phyloP scores from a whole-genome alignment of 2,888 invertebrate species.

The Leptothorax acervorum region DNA sequence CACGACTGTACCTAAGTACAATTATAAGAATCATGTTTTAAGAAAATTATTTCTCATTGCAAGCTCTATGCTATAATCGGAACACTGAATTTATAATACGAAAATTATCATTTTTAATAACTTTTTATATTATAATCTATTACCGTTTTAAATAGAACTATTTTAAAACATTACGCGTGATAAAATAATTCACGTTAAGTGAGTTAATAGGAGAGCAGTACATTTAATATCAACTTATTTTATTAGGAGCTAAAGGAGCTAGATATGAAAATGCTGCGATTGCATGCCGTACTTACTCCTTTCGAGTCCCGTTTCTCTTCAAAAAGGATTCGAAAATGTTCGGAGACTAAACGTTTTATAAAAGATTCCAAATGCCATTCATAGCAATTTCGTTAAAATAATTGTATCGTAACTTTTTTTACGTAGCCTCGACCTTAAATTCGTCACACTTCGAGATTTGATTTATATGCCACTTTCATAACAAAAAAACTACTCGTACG shows the following conservation, averaged over 20 bases:
- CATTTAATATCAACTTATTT: slow-evolving; percentile 1
- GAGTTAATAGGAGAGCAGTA: background rate
- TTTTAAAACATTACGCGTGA: background rate
- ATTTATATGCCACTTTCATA: slow-evolving; percentile 28
- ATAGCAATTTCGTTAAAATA: background rate
- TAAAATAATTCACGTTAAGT: background rate
- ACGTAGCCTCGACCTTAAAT: background rate
- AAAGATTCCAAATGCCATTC: background rate
- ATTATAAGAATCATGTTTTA: background rate
- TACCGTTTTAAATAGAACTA: background rate
- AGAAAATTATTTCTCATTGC: background rate
- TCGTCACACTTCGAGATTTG: slow-evolving; percentile 14
- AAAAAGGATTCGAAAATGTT: background rate
- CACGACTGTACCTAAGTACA: background rate
- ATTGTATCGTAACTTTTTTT: background rate
- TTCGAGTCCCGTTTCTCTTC: background rate
- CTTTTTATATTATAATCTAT: background rate
- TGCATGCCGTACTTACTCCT: background rate
- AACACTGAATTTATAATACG: background rate
- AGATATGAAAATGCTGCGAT: background rate
- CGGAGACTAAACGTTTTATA: background rate
- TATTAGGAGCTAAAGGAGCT: background rate
- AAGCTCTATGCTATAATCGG: background rate
- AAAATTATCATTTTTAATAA: background rate
- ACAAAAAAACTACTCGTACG: slow-evolving; percentile 21